Conservation (phyloP, 1,140 invertebrate species). For the Hylyphantes graminicola region DNA sequence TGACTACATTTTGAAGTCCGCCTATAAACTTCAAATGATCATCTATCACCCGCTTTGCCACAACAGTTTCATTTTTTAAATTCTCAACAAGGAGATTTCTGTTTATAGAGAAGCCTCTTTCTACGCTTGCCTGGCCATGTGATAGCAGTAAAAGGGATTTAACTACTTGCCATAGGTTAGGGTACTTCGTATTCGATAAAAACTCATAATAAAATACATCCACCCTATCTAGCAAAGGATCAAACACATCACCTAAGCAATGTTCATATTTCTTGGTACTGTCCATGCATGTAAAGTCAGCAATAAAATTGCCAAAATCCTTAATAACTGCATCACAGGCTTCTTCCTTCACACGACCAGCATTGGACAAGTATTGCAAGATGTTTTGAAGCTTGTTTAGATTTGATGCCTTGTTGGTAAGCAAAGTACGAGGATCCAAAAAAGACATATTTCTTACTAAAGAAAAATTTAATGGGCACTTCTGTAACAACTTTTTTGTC, state of each 20-base stretch:
- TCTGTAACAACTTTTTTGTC: slow-evolving; percentile 14
- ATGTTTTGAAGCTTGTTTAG: slow-evolving; percentile 1
- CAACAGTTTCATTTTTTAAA: not conserved
- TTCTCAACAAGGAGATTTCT: not conserved
- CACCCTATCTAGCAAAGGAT: not conserved
- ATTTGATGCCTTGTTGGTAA: not conserved
- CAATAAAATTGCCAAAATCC: slow-evolving; percentile 5
- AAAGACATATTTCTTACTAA: slow-evolving; percentile 4
- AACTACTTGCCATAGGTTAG: not conserved
- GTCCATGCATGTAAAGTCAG: not conserved
- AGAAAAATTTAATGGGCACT: slow-evolving; percentile 5
- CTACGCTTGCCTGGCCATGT: not conserved
- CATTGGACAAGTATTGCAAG: slow-evolving; percentile 15
- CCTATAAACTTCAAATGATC: slow-evolving; percentile 22
- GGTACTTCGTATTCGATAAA: not conserved
- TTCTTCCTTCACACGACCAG: not conserved
- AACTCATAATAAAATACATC: slow-evolving; percentile 11
- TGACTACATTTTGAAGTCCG: not conserved
- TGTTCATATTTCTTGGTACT: not conserved
- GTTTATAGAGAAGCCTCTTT: not conserved
- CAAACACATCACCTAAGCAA: not conserved
- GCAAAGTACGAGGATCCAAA: slow-evolving; percentile 1
- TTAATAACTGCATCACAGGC: not conserved
- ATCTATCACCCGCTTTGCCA: not conserved
- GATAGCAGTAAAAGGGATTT: not conserved